Percentiles rank a stretch among this genome's conserved stretches.
These are phyloP conservation scores for Halisarca cf. caerulea DNA, from an alignment of 37 sponge, comb jelly and placozoan species.

Conservation along the genomic window DNA sequence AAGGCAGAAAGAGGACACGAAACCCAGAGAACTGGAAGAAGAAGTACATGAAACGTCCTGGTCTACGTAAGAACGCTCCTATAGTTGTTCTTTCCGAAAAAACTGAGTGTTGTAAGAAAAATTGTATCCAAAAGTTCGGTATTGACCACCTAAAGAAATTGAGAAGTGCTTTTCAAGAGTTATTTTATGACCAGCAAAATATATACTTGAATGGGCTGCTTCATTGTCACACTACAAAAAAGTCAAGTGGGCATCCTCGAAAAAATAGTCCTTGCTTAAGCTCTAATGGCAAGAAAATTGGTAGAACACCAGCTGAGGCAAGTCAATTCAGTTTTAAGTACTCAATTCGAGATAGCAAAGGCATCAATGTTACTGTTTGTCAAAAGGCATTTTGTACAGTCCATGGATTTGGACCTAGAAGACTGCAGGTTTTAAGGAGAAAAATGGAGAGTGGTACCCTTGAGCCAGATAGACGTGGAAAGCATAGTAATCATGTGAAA, in stretches of 20 bases:
- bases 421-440: slow-evolving; percentile 38
- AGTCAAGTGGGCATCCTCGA: slow-evolving; percentile 42
- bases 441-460: slow-evolving; percentile 6
- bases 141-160: slow-evolving; percentile 15
- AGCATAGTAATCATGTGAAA: neutral
- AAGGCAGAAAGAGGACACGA: neutral
- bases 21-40: slow-evolving; percentile 27
- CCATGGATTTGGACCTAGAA: slow-evolving; percentile 56
- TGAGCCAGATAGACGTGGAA: slow-evolving; percentile 41
- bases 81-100: neutral
- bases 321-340: slow-evolving; percentile 43
- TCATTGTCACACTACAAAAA: slow-evolving; percentile 24
- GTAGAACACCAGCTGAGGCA: slow-evolving; percentile 61
- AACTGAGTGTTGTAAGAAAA: slow-evolving; percentile 41
- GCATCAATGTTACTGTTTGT: slow-evolving; percentile 40
- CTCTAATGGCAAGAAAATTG: slow-evolving; percentile 31
- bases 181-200: slow-evolving; percentile 53
- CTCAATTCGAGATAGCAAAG: slow-evolving; percentile 24
- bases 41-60: slow-evolving; percentile 38
- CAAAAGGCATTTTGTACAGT: slow-evolving; percentile 49
- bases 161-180: slow-evolving; percentile 34
- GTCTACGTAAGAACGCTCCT: slow-evolving; percentile 37
- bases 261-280: slow-evolving; percentile 36
- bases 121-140: slow-evolving; percentile 28
- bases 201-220: slow-evolving; percentile 47